Conservation (phyloP, 1,140 invertebrate species). For the Mesaphorura yosii region DNA sequence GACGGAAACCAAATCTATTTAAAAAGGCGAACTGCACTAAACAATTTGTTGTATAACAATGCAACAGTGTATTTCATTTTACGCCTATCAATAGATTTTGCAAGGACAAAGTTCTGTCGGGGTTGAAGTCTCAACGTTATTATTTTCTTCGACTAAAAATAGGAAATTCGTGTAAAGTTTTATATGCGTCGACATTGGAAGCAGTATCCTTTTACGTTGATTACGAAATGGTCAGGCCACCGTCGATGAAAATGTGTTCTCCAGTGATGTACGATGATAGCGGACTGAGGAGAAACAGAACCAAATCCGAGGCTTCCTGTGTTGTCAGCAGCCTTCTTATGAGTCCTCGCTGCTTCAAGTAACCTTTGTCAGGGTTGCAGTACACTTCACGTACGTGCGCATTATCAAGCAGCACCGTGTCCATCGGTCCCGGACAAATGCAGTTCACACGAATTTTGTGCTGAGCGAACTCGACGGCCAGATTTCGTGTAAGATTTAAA, state of each 20-base stretch:
- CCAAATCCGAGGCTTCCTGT: background rate
- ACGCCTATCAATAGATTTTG: no score
- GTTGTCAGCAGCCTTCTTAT: background rate
- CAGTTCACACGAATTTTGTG: conserved; percentile 37
- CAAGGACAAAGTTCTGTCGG: no score
- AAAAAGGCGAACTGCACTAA: no score
- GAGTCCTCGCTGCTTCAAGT: conserved; percentile 7
- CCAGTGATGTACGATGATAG: background rate
- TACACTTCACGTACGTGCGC: background rate
- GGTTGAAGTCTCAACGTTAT: no score
- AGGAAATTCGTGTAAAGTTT: no score
- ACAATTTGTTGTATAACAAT: no score
- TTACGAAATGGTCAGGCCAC: conserved; percentile 1
- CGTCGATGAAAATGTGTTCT: conserved; percentile 8
- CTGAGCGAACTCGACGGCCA: conserved; percentile 37
- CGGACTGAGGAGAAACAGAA: conserved; percentile 5
- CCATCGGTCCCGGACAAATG: conserved; percentile 5
- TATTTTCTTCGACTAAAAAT: no score
- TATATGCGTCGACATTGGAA: no score
- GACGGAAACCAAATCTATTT: no score
- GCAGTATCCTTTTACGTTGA: background rate
- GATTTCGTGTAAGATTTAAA: conserved; percentile 36
- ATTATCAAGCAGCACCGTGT: background rate
- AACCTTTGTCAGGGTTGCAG: background rate
- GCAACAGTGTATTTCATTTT: no score